These are phyloP conservation scores for Parazoanthus atlanticus DNA, from an alignment of 92 coral and sea anemone species.

Conservation along the genomic window DNA sequence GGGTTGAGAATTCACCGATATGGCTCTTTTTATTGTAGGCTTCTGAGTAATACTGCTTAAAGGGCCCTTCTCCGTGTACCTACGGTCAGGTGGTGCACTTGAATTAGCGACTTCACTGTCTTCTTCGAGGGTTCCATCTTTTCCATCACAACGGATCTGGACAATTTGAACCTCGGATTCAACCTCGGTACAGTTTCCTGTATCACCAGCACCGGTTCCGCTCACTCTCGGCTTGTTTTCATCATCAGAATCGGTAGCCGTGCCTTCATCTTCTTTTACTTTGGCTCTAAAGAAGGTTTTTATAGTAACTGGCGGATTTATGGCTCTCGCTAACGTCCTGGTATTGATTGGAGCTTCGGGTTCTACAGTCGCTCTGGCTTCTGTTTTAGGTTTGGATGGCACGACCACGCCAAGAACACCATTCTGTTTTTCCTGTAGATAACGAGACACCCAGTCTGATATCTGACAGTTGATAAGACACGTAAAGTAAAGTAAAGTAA, in stretches of 20 bases:
- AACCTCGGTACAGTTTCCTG: not conserved
- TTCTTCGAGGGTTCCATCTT: conserved; percentile 29
- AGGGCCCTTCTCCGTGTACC: conserved; percentile 2
- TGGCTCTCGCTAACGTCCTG: conserved; percentile 80
- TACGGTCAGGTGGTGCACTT: conserved; percentile 4
- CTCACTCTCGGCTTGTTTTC: not conserved
- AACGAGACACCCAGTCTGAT: not conserved
- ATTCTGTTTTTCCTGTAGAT: conserved; percentile 74
- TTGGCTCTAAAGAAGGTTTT: conserved; percentile 83
- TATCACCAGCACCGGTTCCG: not conserved
- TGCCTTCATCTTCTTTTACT: not conserved
- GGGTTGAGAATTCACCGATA: not conserved
- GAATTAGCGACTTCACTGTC: not conserved
- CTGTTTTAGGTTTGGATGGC: conserved; percentile 51
- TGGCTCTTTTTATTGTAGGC: not conserved
- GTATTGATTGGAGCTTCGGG: conserved; percentile 65
- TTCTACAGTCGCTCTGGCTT: conserved; percentile 65
- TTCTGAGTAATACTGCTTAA: not conserved
- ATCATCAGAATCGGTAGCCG: not conserved
- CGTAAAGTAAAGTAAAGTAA: not conserved
- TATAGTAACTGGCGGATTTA: conserved; percentile 88
- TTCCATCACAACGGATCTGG: not conserved
- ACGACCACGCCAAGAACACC: conserved; percentile 59
- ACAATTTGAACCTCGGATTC: not conserved
- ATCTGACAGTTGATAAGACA: not conserved